Conservation (phyloP, 2,888 invertebrate species). For the Clusia tigrina region DNA sequence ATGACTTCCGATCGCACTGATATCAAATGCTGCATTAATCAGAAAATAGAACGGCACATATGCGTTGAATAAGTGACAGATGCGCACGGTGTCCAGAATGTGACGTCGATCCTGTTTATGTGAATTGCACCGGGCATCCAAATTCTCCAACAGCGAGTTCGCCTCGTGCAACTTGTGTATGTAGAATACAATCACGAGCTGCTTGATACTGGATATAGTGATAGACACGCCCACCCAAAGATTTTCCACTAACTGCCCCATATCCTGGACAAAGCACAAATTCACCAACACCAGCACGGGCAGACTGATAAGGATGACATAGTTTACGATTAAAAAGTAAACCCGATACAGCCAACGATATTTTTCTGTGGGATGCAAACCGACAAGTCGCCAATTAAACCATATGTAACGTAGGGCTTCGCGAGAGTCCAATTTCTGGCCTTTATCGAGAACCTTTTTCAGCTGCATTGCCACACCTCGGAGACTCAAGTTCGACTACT, state of each 20-base stretch:
- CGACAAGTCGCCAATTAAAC: slow-evolving; percentile 36
- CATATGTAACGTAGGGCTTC: slow-evolving; percentile 37
- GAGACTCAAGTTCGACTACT: no score
- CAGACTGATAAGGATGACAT: no score
- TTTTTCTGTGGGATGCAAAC: slow-evolving; percentile 34
- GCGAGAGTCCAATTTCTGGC: slow-evolving; percentile 32
- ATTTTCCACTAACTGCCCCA: slow-evolving; percentile 30
- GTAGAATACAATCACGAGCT: slow-evolving; percentile 19
- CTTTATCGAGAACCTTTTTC: slow-evolving; percentile 5
- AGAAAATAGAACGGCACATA: slow-evolving; percentile 31
- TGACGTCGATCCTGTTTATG: slow-evolving; percentile 29
- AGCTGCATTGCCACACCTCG: no score
- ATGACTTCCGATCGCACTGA: slow-evolving; percentile 31
- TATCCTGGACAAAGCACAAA: slow-evolving; percentile 24
- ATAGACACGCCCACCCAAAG: slow-evolving; percentile 37
- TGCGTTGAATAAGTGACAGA: slow-evolving; percentile 24
- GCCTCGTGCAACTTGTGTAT: slow-evolving; percentile 20
- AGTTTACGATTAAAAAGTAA: slow-evolving; percentile 33
- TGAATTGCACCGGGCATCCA: slow-evolving; percentile 36
- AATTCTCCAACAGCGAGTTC: slow-evolving; percentile 18
- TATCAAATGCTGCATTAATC: slow-evolving; percentile 27
- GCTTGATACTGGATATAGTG: slow-evolving; percentile 30
- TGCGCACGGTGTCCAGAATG: slow-evolving; percentile 31
- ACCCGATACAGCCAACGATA: slow-evolving; percentile 30
- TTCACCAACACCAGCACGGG: slow-evolving; percentile 23